Base-by-base conservation (phyloP, 2,113 vertebrate species). In the Halichoeres trimaculatus region DNA sequence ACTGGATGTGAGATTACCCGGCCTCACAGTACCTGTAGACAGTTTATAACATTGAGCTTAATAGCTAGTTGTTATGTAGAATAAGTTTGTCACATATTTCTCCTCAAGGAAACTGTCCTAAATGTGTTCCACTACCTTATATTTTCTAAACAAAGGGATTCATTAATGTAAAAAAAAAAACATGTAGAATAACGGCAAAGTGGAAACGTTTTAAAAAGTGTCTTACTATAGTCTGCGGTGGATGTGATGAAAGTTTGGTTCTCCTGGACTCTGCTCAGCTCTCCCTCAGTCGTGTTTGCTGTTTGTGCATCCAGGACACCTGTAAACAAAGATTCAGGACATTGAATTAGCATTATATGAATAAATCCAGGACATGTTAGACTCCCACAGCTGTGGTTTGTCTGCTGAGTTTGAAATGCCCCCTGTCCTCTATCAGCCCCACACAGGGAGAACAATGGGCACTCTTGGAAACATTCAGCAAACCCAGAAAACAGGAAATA, bases 401-500 rank as follows among this genome's bases (percentile, higher is more conserved):
- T 51, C 24, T 36, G 0, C 52, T 20, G 1, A 35, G 41, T 48
- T 8, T 38, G 51, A 51, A 63, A n/a, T 4, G 2, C 22, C 40
- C 8, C 20, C 8, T 43, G 54, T 52, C 43, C 35, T 50, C 22
- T n/a, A 51, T 70, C 12, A 1, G 1, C 16, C 58, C 22, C 54
- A 24, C 63, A 35, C 54, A 54, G 3, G 0, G 34, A 38, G 35
- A 59, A 65, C 73, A 84, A 74, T 48, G 41, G 57, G 52, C 17
- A 10, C 41, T 24, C 14, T 8, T 34, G 61, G 56, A 68, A 63
- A 56, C 52, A 38, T 53, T 34, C 52, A 36, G 41, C 24, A 62
- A 63, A 41, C 38, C 26, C 52, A n/a, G 38, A n/a, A 56, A 64
- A 53, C 78, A 81, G 83, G 67, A 89, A 85, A 83, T 70, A 11